Evolutionary conservation across 2,888 invertebrate species (phyloP), one percentile per base, ranked within the genome.

Genomic region (Trichopria drosophilae): DNA sequence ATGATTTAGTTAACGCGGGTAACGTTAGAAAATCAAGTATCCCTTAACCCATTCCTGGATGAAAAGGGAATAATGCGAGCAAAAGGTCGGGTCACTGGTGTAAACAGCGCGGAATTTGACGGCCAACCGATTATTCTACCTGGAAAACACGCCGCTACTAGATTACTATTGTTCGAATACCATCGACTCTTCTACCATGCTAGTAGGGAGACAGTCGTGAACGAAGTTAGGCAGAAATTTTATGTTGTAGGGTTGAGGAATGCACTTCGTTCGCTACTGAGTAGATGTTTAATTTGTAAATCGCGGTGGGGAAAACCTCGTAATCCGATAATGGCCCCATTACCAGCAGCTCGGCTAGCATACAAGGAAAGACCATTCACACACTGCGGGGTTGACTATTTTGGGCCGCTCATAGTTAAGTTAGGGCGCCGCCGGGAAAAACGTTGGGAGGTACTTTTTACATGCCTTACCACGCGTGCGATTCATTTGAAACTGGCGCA

Each of bases 361-460:
- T 45, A 52, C 10, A 28, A 44, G 16, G 31, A 42, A 1, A 19
- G 49, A 2, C 53, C 50, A 1, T 57, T 60, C 15, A 51, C 47
- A 0, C 12, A 48, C 15, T 41, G 43, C 4, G 57, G 60, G 1
- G 19, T 58, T 2, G 57, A 61, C 22, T 54, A 51, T 15, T 59
- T 60, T 28, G 58, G 59, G 1, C 61, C 58, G 4, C 50, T 57
- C 29, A 31, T 16, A 6, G 53, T 60, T 1, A 32, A 19, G n/a
- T 28, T 28, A 7, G 26, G 12, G 10, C n/a, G 12, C n/a, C 20
- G 53, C 6, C 15, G 35, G 2, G 53, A 59, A 31, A 53, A 55
- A 26, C 36, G 54, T 20, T 58, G 50, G 34, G 57, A 57, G 2
- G 55, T 44, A 0, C 9, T 59, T 10, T 60, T 60, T 29, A 55